phyloP scores from a whole-genome alignment of 2,113 vertebrate species.

The Aepyceros melampus region DNA sequence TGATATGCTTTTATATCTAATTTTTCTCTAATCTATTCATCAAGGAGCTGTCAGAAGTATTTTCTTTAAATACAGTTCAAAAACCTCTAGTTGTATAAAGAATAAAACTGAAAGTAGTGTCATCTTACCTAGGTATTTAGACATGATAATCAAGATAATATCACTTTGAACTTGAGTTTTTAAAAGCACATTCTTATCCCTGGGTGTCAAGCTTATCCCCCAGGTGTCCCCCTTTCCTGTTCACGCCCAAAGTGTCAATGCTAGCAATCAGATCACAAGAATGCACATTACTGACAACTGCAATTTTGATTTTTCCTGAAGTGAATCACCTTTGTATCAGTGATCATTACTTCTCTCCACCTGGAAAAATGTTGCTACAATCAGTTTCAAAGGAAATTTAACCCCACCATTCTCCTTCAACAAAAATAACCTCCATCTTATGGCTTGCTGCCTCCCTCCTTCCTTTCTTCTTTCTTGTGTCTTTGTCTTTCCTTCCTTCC shows the following conservation, averaged over 20 bases:
- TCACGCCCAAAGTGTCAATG: not conserved
- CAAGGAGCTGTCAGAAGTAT: not conserved
- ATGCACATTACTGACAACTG: not conserved
- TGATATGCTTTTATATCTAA: not conserved
- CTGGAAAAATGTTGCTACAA: not conserved
- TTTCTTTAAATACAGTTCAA: not conserved
- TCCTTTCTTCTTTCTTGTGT: not conserved
- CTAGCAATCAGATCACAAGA: not conserved
- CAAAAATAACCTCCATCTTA: not conserved
- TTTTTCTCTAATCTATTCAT: not conserved
- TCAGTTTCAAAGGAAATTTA: not conserved
- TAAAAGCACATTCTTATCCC: not conserved
- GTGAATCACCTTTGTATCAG: not conserved
- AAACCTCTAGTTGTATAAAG: not conserved
- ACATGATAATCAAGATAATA: not conserved
- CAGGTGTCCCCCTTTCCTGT: fast-evolving
- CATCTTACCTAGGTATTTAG: not conserved
- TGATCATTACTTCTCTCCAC: not conserved
- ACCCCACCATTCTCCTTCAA: not conserved
- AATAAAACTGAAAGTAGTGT: not conserved
- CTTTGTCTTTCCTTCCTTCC: not conserved
- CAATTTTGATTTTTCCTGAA: not conserved
- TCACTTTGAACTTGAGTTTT: not conserved
- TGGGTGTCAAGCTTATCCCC: not conserved
- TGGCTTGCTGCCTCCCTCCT: too few species aligned